Evolutionary conservation across 2,888 invertebrate species (phyloP), one percentile per base, ranked within the genome.

Genomic region (Theodoxus fluviatilis): DNA sequence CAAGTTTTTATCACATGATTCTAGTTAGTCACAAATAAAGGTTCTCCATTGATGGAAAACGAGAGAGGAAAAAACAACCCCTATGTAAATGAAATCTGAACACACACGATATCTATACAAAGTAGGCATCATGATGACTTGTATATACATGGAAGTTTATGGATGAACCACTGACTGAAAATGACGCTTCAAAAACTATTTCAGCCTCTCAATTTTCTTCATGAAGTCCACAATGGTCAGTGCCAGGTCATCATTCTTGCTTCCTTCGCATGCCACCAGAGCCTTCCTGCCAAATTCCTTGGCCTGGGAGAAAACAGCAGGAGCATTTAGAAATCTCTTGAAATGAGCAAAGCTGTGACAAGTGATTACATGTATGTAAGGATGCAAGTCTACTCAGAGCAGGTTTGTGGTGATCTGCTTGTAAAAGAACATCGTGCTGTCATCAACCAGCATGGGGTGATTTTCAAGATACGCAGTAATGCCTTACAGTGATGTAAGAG

Each of bases 201-300:
- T 67, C 15, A 69, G 65, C n/a, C 73, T 72, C 37, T 81, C 81
- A 75, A 80, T 79, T 15, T 79, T 76, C 74, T 83, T 83, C 83
- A 83, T 83, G 72, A 85, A 84, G 70, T 85, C 84, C 15, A 85
- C 81, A 57, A 84, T 79, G 31, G 79, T 78, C 47, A 81, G 76
- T 1, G 84, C 83, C 43, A 85, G 76, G 18, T 78, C 75, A 69
- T 85, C 84, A 68, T 84, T 83, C 9, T 80, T 79, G 59, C 80
- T 75, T 9, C 80, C 79, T 66, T 83, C 84, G 73, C 82, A 83
- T 3, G 82, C 81, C 33, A 83, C 84, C 0, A 84, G 83, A 3
- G 84, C 83, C 71, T 83, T 84, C 31, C 83, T 67, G 35, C 84
- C 84, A 77, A 80, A 84, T 73, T 85, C 84, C 76, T 85, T 84